Evolutionary conservation across 2,113 vertebrate genomes (phyloP), one percentile per base, ranked within the genome.

Genomic region (Petromus typicus): DNA sequence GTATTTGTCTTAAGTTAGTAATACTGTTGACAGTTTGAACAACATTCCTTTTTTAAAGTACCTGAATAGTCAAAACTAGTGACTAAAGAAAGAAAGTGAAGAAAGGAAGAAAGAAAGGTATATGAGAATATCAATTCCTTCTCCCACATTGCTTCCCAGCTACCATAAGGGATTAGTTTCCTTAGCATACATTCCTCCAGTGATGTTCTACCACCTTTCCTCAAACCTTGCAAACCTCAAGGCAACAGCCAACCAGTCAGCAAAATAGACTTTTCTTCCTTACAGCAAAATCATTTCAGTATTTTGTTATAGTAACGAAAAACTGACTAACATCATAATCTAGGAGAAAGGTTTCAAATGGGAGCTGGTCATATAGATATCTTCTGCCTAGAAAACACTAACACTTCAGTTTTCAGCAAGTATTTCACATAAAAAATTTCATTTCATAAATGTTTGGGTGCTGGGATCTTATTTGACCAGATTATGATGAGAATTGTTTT

Each of bases 11-110:
- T 91, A 80, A 11, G 9, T 84, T 94, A 76, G 69, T 66, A 80
- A 91, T 94, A 66, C 76, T 85, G 9, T 92, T 95, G 63, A 83
- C 57, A 80, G 54, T 67, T 96, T 95, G 56, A 90, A 73, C 40
- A 12, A 51, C 27, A 73, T 67, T 96, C 88, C 59, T 89, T 43
- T 83, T 83, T 91, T 17, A 82, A 79, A 87, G 54, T 57, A 79
- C 64, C 7, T 67, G 61, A 66, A 56, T 80, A 94, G 37, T 90
- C 67, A 93, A 81, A 96, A 87, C 10, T n/a, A 91, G 81, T 92
- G 56, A 25, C 13, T 89, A 45, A 63, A 89, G n/a, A n/a, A n/a
- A n/a, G n/a, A n/a, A n/a, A n/a, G n/a, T n/a, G n/a, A n/a, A n/a
- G n/a, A n/a, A n/a, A n/a, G n/a, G n/a, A n/a, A n/a, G n/a, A n/a